Base-by-base conservation (phyloP, 23 tunicate genomes). In the Oikopleura albicans region DNA sequence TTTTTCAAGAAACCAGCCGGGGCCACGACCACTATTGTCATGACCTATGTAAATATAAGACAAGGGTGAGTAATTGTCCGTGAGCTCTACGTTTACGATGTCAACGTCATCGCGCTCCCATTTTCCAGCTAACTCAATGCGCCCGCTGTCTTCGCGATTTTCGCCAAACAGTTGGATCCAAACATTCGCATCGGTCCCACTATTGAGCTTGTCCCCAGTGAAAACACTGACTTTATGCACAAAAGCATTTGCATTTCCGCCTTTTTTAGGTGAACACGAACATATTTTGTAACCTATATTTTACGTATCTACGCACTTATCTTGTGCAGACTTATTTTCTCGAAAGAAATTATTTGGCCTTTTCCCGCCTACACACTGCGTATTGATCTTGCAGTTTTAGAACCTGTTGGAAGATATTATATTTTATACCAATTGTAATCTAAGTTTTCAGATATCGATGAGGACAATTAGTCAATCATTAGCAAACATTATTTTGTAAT, bases 121-220 rank as follows among this genome's bases (percentile, higher is more conserved):
- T 29, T 71, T 90, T 41, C 99, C 99, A 57, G 85, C 85, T 41
- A 95, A 83, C n/a, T 83, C 85, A 0, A 95, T 88, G 59, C 83
- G 88, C 39, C 96, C 99, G 31, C 34, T 12, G 2, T 71, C 79
- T 85, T 90, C 88, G 12, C 63, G 63, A 22, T 88, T 92, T 79
- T 95, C 99, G 41, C 91, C 96, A 41, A 91, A 91, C 28, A 95
- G 86, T 79, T 95, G 96, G n/a, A 95, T 22, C 84, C 86, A 86
- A 1, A 95, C 99, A 71, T 91, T 86, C 0, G 99, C 99, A 79
- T 95, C 99, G 0, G 99, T 95, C 28, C 99, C 99, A n/a, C 89
- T 92, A 83, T 91, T 90, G 12, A 90, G 0, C 56, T 66, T 57
- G 91, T 95, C 92, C 0, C 99, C 99, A 4, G 99, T 95, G 37